A percentile compares a stretch with the other conserved stretches of the same genome.
Evolutionary conservation across 2,888 invertebrate genomes (phyloP).

Genomic region (Cacoxenus indagator): DNA sequence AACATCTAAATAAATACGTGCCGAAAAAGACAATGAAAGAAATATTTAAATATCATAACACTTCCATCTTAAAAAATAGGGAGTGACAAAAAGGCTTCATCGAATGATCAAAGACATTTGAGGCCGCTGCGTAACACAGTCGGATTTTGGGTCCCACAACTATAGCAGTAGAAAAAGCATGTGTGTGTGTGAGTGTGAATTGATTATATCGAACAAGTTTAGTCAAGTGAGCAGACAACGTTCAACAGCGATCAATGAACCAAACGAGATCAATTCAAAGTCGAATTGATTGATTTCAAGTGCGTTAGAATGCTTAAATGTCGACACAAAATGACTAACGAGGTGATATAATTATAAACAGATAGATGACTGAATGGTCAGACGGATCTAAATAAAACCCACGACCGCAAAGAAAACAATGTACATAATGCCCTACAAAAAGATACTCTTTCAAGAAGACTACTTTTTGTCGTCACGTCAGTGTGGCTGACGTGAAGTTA

Average conservation of each 20-base stretch:
- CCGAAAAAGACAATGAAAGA: not conserved
- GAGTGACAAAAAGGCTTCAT: not conserved
- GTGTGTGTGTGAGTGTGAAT: too few species aligned
- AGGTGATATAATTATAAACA: conserved; percentile 60
- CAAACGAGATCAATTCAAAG: not conserved
- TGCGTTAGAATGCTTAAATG: conserved; percentile 43
- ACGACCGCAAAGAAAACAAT: not conserved
- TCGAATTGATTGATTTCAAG: not conserved
- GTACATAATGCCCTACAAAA: not conserved
- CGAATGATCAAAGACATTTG: not conserved
- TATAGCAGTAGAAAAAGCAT: not conserved
- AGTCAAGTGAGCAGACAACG: not conserved
- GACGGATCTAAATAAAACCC: not conserved
- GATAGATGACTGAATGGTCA: conserved; percentile 23
- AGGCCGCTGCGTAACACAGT: not conserved
- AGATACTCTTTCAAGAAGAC: not conserved
- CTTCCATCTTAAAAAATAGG: conserved; percentile 8
- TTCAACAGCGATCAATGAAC: not conserved
- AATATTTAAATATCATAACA: conserved; percentile 10
- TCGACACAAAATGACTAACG: conserved; percentile 60
- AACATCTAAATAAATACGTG: not conserved
- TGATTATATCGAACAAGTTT: not conserved
- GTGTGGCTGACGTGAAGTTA: not conserved
- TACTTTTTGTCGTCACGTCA: not conserved
- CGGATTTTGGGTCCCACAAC: not conserved